Percentiles rank a stretch among this genome's conserved stretches.
Conservation (phyloP, 23 tunicate species). For the Ascidia mentula region DNA sequence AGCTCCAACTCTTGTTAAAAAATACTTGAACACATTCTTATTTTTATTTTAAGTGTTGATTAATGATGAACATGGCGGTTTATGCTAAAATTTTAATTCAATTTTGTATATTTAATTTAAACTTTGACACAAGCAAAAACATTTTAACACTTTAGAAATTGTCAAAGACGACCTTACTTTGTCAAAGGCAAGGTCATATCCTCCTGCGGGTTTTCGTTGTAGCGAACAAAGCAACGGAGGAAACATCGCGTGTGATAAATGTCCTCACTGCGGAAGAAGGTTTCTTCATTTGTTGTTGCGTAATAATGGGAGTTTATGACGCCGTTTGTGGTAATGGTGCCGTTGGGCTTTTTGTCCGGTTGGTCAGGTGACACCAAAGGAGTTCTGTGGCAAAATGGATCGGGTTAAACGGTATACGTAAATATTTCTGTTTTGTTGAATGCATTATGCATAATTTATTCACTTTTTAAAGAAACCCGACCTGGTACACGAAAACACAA, state of each 20-base stretch:
- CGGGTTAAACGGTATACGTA: too few species aligned
- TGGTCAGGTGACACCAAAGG: not conserved
- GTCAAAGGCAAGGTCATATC: constrained; percentile 51
- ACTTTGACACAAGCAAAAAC: not conserved
- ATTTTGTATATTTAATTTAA: too few species aligned
- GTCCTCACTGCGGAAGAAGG: constrained; percentile 37
- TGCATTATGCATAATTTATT: too few species aligned
- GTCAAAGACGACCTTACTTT: constrained; percentile 38
- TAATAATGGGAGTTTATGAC: not conserved
- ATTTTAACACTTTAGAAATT: not conserved
- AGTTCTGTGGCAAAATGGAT: too few species aligned
- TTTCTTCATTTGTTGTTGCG: not conserved
- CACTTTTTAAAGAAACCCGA: too few species aligned
- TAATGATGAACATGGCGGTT: too few species aligned
- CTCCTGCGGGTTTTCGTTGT: constrained; percentile 27
- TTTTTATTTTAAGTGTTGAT: too few species aligned
- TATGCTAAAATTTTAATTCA: too few species aligned
- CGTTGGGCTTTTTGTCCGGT: not conserved
- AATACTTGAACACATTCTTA: too few species aligned
- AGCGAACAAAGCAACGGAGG: constrained; percentile 45
- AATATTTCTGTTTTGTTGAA: too few species aligned
- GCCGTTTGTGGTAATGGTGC: not conserved
- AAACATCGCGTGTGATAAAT: constrained; percentile 58
- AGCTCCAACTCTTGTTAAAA: too few species aligned
- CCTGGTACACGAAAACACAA: too few species aligned